Percentiles rank a stretch among this genome's conserved stretches.
Conservation (phyloP, 2,113 vertebrate species). For the Piprites chloris region DNA sequence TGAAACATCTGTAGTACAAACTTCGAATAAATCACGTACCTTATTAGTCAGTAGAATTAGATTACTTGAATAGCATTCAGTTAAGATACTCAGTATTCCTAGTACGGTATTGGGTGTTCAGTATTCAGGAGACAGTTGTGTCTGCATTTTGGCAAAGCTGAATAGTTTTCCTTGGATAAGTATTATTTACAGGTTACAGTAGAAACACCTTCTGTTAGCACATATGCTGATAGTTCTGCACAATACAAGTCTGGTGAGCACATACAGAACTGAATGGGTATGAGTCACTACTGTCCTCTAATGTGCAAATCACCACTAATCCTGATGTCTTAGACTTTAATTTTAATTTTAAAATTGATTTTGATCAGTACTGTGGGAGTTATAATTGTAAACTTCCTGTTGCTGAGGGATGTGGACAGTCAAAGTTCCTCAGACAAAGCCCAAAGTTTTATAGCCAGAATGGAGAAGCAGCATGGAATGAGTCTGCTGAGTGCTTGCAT, state of each 20-base stretch:
- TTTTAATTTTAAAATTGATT: not conserved
- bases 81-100: not conserved
- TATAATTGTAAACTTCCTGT: not conserved
- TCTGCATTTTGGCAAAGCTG: not conserved
- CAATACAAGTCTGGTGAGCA: not conserved
- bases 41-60: not conserved
- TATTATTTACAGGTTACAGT: not conserved
- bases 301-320: not conserved
- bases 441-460: not conserved
- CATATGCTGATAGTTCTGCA: not conserved
- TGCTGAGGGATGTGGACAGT: not conserved
- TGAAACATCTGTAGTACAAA: not conserved
- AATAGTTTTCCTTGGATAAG: not conserved
- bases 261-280: not conserved
- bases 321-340: not conserved
- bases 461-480: not conserved
- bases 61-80: not conserved
- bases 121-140: not conserved
- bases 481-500: not conserved
- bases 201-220: not conserved
- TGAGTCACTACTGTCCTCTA: fast-evolving
- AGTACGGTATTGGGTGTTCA: not conserved
- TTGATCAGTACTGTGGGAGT: not conserved
- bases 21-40: not conserved
- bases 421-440: not conserved